Evolutionary conservation across 2,797 vertebrate species (phyloP).

Genomic region (Melanotaenia pygmaea): DNA sequence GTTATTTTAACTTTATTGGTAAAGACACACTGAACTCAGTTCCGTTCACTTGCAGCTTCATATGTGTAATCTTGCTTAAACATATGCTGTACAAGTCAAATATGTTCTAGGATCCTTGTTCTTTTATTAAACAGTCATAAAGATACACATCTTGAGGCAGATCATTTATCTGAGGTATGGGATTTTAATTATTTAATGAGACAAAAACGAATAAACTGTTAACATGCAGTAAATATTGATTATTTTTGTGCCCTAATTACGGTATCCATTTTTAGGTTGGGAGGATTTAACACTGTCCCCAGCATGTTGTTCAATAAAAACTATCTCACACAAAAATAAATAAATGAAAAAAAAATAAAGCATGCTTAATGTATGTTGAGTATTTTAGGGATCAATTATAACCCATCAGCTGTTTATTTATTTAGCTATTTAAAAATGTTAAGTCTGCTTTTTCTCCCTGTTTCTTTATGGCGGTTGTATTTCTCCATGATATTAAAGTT

Average conservation of each 20-base stretch:
- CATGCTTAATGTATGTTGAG: not conserved
- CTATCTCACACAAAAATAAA: not conserved
- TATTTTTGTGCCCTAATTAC: not conserved
- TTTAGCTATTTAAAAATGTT: not conserved
- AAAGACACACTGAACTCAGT: not conserved
- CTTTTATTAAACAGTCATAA: not conserved
- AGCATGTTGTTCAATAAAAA: not conserved
- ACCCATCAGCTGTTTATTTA: too few relatives aligned
- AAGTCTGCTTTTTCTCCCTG: not conserved
- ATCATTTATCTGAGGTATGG: not conserved
- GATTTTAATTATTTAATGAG: slow-evolving; percentile 6
- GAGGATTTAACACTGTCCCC: not conserved
- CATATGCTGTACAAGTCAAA: not conserved
- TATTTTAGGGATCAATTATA: slow-evolving; percentile 3
- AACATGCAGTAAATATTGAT: not conserved
- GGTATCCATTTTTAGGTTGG: not conserved
- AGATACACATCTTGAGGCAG: not conserved
- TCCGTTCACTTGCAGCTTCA: not conserved
- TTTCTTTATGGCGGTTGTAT: not conserved
- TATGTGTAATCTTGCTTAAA: not conserved
- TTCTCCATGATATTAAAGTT: not conserved
- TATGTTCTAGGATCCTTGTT: not conserved
- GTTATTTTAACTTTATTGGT: not conserved
- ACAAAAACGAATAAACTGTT: slow-evolving; percentile 1
- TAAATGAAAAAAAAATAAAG: not conserved